phyloP scores from a whole-genome alignment of 2,113 vertebrate genomes.

The Pachypanchax playfairii region DNA sequence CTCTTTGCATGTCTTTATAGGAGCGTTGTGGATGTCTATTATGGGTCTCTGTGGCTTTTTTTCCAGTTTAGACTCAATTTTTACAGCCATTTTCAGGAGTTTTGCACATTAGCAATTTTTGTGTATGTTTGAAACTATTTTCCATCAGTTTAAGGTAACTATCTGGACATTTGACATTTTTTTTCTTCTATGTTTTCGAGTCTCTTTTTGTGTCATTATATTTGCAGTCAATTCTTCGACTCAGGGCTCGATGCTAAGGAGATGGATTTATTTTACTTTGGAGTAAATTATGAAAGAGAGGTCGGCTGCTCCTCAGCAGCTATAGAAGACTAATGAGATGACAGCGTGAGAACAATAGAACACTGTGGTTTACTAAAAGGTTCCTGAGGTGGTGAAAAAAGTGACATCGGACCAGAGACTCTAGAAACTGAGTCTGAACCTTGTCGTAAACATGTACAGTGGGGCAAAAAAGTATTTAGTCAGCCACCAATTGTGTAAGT shows the following conservation, averaged over 20 bases:
- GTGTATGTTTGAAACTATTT: neutral
- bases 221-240: too few relatives aligned
- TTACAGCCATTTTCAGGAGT: neutral
- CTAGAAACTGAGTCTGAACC: too few relatives aligned
- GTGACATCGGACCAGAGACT: too few relatives aligned
- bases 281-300: neutral
- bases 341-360: neutral
- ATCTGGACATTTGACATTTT: neutral
- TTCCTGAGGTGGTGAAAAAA: neutral
- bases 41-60: neutral
- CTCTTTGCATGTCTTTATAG: neutral
- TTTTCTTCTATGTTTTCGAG: too few relatives aligned
- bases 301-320: neutral
- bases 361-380: neutral
- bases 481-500: too few relatives aligned
- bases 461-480: too few relatives aligned
- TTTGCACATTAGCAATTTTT: neutral
- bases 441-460: too few relatives aligned
- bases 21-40: neutral
- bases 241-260: neutral
- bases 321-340: neutral
- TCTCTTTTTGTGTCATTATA: too few relatives aligned
- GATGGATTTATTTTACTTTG: neutral
- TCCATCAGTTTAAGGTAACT: too few relatives aligned
- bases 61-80: neutral